Evolutionary conservation across 1,140 invertebrate genomes (phyloP).

Genomic region (Ylistrum balloti): DNA sequence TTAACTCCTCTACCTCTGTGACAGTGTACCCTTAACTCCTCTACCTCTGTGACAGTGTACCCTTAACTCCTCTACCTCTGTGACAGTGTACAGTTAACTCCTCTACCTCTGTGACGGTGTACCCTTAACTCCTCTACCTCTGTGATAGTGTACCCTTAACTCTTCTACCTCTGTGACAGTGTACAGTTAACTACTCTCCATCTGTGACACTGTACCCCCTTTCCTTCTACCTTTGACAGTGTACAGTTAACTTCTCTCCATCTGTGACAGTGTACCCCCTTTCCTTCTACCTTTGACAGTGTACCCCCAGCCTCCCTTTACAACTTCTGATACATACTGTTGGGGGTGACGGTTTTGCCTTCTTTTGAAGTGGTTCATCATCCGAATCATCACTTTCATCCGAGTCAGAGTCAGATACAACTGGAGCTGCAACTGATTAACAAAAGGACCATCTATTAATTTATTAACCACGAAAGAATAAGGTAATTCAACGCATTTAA

Average conservation of each 20-base stretch:
- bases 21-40: too few relatives aligned
- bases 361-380: slow-evolving; percentile 66
- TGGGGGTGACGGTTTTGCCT: slow-evolving; percentile 82
- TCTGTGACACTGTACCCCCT: too few relatives aligned
- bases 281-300: too few relatives aligned
- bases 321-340: slow-evolving; percentile 74
- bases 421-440: slow-evolving; percentile 44
- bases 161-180: slow-evolving; percentile 29
- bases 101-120: neutral
- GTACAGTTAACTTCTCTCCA: too few relatives aligned
- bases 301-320: slow-evolving; percentile 6
- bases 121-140: neutral
- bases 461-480: too few relatives aligned
- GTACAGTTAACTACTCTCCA: too few relatives aligned
- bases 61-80: too few relatives aligned
- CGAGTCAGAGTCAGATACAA: slow-evolving; percentile 55
- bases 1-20: neutral
- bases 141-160: slow-evolving; percentile 39
- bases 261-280: too few relatives aligned
- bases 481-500: too few relatives aligned
- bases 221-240: too few relatives aligned
- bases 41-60: neutral
- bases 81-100: too few relatives aligned
- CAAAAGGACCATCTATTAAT: too few relatives aligned
- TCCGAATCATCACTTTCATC: slow-evolving; percentile 66